These are phyloP conservation scores for Eledone cirrhosa DNA, from an alignment of 2,888 invertebrate genomes.

Conservation along the genomic window DNA sequence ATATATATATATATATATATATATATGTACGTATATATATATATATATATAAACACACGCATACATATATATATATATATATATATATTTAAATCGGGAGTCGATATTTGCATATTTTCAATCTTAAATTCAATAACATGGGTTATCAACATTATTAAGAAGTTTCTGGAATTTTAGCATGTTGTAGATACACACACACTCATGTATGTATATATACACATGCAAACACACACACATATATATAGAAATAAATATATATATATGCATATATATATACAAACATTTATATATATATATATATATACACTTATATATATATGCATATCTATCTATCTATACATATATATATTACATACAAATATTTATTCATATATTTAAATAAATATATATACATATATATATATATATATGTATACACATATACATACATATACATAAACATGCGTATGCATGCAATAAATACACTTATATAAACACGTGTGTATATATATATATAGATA, in stretches of 20 bases:
- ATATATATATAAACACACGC: background rate
- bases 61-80: background rate
- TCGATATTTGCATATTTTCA: no score
- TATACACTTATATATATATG: background rate
- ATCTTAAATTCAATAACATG: no score
- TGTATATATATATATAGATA: background rate
- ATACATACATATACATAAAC: background rate
- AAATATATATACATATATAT: background rate
- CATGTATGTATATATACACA: background rate
- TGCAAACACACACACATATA: background rate
- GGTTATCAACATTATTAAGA: no score
- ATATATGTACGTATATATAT: background rate
- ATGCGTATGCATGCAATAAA: no score
- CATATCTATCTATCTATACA: background rate
- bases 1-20: conserved; percentile 8
- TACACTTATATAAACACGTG: background rate
- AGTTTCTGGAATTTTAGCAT: no score
- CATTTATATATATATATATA: background rate
- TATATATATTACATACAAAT: no score
- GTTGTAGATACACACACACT: background rate
- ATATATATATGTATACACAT: background rate
- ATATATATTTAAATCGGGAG: background rate
- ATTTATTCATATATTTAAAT: background rate
- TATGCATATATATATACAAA: background rate
- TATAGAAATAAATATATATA: background rate